Evolutionary conservation across 1,140 invertebrate genomes (phyloP), one percentile per base, ranked within the genome.

Genomic region (Pseudomyrmex concolor): DNA sequence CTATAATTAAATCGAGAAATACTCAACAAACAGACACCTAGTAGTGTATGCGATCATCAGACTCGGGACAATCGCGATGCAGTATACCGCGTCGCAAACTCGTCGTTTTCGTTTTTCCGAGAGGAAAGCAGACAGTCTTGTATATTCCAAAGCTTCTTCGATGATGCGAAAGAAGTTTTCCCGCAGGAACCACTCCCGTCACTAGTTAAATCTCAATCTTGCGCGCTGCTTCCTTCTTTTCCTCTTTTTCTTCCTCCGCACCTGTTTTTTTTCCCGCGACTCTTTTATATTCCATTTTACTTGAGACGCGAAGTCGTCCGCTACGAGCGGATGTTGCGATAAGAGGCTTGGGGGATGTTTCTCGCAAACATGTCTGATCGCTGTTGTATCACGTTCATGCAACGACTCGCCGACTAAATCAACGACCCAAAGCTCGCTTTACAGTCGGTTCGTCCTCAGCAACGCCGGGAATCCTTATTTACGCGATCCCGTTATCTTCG

Each of bases 401-500:
- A 48, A 51, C 45, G 43, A 62, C 0, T 73, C 59, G 59, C 72
- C 50, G 50, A 22, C 50, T 83, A 77, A 60, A 83, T 83, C 80
- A 50, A 34, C 15, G 15, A 17, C 60, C 67, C 70, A 68, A 71
- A 66, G n/a, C 51, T 45, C 54, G 34, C 34, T 34, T 34, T 5
- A 34, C 17, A 70, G 22, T 57, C 74, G 12, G 25, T 15, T 57
- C 66, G 19, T 70, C 17, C 63, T 34, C 45, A 43, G 10, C 64
- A 57, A 17, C 48, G 48, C n/a, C 60, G 10, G 5, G 72, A 63
- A 90, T 88, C 86, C 84, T 86, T 88, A 87, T 89, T 90, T 89
- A 89, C 84, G 73, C 84, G 84, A 85, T 78, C 73, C 73, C 82
- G 84, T 88, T 90, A 88, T 90, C 89, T 81, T 74, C 45, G n/a